phyloP scores from a whole-genome alignment of 2,888 invertebrate species.

The Oegoconia quadripuncta region DNA sequence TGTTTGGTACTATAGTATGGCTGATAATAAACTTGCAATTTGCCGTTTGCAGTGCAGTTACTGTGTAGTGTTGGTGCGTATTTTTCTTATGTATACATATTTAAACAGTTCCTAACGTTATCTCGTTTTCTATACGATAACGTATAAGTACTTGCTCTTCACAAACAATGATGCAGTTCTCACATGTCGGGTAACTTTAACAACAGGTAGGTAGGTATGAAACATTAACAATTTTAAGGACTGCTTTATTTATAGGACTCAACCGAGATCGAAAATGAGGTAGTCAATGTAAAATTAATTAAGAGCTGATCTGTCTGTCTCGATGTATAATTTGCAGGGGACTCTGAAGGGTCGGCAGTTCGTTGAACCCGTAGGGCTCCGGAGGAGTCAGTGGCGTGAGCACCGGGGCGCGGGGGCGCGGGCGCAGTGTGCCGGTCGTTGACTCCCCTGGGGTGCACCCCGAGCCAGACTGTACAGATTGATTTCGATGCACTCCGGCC shows the following conservation, averaged over 20 bases:
- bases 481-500: constrained; percentile 40
- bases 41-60: not conserved
- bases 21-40: not conserved
- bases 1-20: constrained; percentile 1
- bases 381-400: constrained; percentile 49
- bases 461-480: constrained; percentile 33
- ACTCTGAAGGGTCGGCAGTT: constrained; percentile 51
- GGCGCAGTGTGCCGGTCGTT: constrained; percentile 65
- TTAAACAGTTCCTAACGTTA: too few relatives aligned
- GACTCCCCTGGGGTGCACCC: constrained; percentile 61
- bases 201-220: too few relatives aligned
- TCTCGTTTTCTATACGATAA: too few relatives aligned
- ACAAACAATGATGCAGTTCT: too few relatives aligned
- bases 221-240: too few relatives aligned
- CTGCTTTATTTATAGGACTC: too few relatives aligned
- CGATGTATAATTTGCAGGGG: constrained; percentile 45
- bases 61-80: not conserved
- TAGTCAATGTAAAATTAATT: constrained; percentile 21
- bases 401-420: constrained; percentile 53
- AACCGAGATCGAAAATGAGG: too few relatives aligned
- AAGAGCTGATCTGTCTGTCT: constrained; percentile 40
- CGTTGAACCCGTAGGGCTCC: constrained; percentile 69
- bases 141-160: too few relatives aligned
- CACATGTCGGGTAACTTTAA: not conserved
- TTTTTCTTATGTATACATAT: not conserved